A percentile compares a stretch with the other conserved stretches of the same genome.
Conservation (phyloP, 2,888 invertebrate genomes). For the Lucinisca nassula region DNA sequence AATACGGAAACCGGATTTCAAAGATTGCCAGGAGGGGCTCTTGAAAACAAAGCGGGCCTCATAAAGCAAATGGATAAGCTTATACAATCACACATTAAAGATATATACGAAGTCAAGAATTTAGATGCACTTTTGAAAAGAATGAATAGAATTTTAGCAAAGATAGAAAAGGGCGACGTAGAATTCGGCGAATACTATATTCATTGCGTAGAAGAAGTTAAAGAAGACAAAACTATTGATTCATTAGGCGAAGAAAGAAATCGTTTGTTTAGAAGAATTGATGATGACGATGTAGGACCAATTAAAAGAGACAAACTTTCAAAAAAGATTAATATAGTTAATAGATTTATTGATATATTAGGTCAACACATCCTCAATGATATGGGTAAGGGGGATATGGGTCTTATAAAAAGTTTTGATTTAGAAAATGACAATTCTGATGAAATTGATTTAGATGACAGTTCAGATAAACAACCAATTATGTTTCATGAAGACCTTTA, state of each 20-base stretch:
- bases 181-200: conserved; percentile 47
- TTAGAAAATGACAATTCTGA: too few relatives aligned
- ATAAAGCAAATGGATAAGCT: conserved; percentile 48
- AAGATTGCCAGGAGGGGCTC: conserved; percentile 46
- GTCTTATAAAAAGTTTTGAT: too few relatives aligned
- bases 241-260: conserved; percentile 50
- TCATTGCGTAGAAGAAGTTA: conserved; percentile 35
- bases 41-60: conserved; percentile 55
- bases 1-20: conserved; percentile 48
- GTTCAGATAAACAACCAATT: too few relatives aligned
- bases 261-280: conserved; percentile 44
- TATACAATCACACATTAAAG: conserved; percentile 34
- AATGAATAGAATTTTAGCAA: conserved; percentile 14
- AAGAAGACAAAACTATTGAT: conserved; percentile 54
- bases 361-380: conserved; percentile 45
- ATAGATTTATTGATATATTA: conserved; percentile 51
- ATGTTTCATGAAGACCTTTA: too few relatives aligned
- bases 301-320: conserved; percentile 40
- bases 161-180: conserved; percentile 31
- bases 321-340: conserved; percentile 49
- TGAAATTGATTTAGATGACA: too few relatives aligned
- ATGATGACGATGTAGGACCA: conserved; percentile 21
- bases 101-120: conserved; percentile 54
- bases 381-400: not conserved
- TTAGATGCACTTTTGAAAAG: conserved; percentile 20